Evolutionary conservation across 2,113 vertebrate genomes (phyloP), one percentile per base, ranked within the genome.

Genomic region (Pteropus alecto): DNA sequence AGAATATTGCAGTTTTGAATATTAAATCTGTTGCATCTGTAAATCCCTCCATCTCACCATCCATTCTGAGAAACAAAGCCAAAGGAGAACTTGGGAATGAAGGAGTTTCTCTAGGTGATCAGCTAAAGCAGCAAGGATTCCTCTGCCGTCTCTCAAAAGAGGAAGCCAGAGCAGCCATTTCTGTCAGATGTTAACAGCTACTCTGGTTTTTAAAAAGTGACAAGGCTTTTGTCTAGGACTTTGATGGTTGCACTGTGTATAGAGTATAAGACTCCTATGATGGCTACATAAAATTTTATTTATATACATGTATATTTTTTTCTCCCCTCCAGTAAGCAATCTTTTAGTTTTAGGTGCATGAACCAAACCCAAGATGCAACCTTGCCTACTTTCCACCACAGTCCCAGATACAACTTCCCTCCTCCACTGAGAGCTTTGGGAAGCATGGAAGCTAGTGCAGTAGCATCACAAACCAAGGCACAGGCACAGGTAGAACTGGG

Each of bases 11-110:
- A 61, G 97, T 98, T 98, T 98, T 98, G 97, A 98, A 97, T 98
- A 98, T 98, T 98, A 98, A 98, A 98, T 97, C 97, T 98, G 91
- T 98, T 98, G 97, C 95, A 98, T 98, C 97, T 97, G 97, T 92
- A 98, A 97, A 97, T 95, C 95, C 98, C 96, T 98, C 98, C 95
- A 38, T 74, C 94, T 98, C 97, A 98, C 97, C 95, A 96, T 97
- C 94, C 95, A 95, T 92, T 98, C 88, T 97, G 95, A 91, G 98
- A 97, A 98, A 96, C 95, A 94, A 97, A 98, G 87, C 95, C 97
- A 93, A 82, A 95, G 71, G 93, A 63, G 13, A 3, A 97, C 95
- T 96, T 19, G 60, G 92, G 60, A 90, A 93, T 48, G n/a, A 35
- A 54, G 51, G 68, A 22, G 38, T 58, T 46, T 61, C 65, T 41